Evolutionary conservation across 2,888 invertebrate species (phyloP).

Genomic region (Cerastis rubricosa): DNA sequence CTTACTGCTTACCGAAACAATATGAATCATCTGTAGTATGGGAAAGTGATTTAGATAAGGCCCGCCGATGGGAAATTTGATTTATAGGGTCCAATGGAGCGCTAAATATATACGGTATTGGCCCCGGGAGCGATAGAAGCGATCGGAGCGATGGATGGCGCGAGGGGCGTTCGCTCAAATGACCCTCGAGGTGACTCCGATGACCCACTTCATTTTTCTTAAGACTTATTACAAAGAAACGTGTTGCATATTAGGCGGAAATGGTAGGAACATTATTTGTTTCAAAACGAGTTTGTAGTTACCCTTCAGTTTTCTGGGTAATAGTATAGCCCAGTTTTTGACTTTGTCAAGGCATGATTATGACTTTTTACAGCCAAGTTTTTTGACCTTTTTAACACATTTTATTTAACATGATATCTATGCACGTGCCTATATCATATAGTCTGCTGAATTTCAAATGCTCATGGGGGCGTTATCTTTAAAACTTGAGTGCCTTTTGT

Average conservation of each 20-base stretch:
- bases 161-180: constrained; percentile 33
- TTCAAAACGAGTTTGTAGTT: background rate
- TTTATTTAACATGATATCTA: background rate
- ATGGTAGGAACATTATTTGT: background rate
- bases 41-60: constrained; percentile 61
- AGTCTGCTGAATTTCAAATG: constrained; percentile 5
- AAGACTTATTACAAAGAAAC: constrained; percentile 38
- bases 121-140: constrained; percentile 32
- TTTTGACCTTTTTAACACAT: background rate
- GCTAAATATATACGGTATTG: constrained; percentile 60
- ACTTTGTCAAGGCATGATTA: too few species aligned
- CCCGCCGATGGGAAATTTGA: constrained; percentile 59
- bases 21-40: constrained; percentile 44
- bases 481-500: constrained; percentile 39
- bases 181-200: constrained; percentile 34
- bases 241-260: constrained; percentile 13
- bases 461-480: constrained; percentile 45
- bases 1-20: constrained; percentile 29
- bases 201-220: constrained; percentile 42
- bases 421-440: background rate
- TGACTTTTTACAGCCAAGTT: too few species aligned
- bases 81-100: constrained; percentile 63
- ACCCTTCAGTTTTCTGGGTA: too few species aligned
- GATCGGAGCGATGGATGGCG: constrained; percentile 36
- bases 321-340: too few species aligned